Conservation (phyloP, 2,888 invertebrate genomes). For the Glaucopsyche alexis region DNA sequence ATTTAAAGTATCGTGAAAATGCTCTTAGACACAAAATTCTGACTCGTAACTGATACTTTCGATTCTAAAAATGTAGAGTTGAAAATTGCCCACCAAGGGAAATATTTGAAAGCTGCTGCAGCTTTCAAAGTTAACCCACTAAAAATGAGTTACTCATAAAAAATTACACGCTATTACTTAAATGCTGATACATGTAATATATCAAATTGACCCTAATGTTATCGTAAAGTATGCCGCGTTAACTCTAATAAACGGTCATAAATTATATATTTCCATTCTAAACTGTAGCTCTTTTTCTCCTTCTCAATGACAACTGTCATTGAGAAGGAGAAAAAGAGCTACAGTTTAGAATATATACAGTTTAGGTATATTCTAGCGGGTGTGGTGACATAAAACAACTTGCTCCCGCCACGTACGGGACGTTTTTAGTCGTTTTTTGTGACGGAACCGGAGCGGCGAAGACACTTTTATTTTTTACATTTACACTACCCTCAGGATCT, state of each 20-base stretch:
- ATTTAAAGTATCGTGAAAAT: neutral
- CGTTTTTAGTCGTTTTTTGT: constrained; percentile 28
- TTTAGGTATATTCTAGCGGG: neutral
- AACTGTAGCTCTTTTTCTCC: neutral
- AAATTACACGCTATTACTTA: constrained; percentile 5
- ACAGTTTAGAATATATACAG: neutral
- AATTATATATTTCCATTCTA: neutral
- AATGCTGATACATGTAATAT: neutral
- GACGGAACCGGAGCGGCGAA: constrained; percentile 37
- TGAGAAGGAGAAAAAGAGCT: neutral
- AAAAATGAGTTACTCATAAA: neutral
- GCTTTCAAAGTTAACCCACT: neutral
- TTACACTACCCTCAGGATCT: constrained; percentile 47
- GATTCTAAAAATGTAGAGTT: neutral
- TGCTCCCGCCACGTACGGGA: neutral
- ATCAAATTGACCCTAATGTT: neutral
- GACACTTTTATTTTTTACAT: too few relatives aligned
- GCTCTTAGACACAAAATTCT: too few relatives aligned
- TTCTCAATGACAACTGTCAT: neutral
- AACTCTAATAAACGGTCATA: neutral
- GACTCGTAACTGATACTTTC: neutral
- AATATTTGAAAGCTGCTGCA: neutral
- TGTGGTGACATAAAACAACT: neutral
- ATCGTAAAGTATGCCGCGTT: neutral
- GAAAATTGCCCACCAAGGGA: neutral